phyloP scores from a whole-genome alignment of 35 echinoderm and acorn worm genomes.

The Heliocidaris erythrogramma region DNA sequence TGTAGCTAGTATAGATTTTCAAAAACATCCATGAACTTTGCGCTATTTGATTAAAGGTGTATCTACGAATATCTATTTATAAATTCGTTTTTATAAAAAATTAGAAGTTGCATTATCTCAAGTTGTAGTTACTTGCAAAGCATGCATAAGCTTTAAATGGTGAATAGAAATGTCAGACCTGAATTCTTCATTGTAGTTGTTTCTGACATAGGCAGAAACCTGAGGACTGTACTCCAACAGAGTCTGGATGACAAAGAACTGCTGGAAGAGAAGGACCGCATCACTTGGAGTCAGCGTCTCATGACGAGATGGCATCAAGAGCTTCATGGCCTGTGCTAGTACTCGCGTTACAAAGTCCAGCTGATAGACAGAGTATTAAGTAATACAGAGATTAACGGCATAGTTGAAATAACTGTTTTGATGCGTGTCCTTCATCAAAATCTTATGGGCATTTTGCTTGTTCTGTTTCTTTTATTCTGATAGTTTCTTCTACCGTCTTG shows the following conservation, averaged over 20 bases:
- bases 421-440: not conserved
- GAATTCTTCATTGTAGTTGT: conserved; percentile 93
- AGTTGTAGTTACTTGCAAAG: not conserved
- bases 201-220: conserved; percentile 72
- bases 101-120: no score
- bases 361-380: conserved; percentile 42
- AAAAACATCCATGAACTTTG: no score
- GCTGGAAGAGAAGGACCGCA: conserved; percentile 87
- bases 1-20: no score
- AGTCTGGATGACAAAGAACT: conserved; percentile 89
- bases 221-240: conserved; percentile 75
- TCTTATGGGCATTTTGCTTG: no score
- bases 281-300: conserved; percentile 66
- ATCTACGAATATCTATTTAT: no score
- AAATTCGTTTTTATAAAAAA: no score
- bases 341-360: conserved; percentile 78
- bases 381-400: not conserved
- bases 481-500: no score
- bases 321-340: conserved; percentile 82
- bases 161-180: conserved; percentile 44
- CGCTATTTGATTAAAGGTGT: no score
- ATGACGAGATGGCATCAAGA: conserved; percentile 80
- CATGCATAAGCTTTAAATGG: not conserved
- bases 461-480: no score
- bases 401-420: not conserved